Percentiles rank a stretch among this genome's conserved stretches.
These are phyloP conservation scores for Anodontia alba DNA, from an alignment of 2,888 invertebrate genomes.

Conservation along the genomic window DNA sequence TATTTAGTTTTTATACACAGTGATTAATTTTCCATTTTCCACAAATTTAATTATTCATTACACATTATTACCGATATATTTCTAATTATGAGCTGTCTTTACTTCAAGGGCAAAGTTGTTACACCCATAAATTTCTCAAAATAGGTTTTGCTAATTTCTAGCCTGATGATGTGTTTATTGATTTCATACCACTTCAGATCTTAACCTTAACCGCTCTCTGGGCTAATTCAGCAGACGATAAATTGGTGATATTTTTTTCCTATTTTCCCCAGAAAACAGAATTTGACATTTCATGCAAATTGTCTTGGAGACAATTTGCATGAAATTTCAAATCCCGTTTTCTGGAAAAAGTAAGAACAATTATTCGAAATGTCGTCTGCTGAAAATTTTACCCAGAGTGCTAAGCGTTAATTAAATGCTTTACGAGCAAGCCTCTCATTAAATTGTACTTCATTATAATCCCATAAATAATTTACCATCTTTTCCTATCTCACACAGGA, in stretches of 20 bases:
- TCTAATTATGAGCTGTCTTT: background rate
- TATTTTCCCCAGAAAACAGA: too few relatives aligned
- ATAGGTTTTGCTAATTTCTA: conserved; percentile 5
- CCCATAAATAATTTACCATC: conserved; percentile 15
- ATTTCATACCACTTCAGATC: conserved; percentile 7
- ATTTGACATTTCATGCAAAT: too few relatives aligned
- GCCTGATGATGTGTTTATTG: conserved; percentile 5
- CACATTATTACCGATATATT: background rate
- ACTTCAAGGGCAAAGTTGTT: conserved; percentile 5
- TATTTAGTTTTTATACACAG: background rate
- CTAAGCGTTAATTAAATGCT: conserved; percentile 19
- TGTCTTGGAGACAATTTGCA: too few relatives aligned
- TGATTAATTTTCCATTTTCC: conserved; percentile 13
- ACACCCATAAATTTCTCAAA: conserved; percentile 14
- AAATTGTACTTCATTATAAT: conserved; percentile 17
- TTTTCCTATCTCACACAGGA: conserved; percentile 34
- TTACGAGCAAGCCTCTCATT: background rate
- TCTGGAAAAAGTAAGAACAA: too few relatives aligned
- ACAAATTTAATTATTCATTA: conserved; percentile 4
- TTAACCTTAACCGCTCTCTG: too few relatives aligned
- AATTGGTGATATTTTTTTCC: too few relatives aligned
- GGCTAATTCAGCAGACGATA: too few relatives aligned
- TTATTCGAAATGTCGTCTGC: too few relatives aligned
- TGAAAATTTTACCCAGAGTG: too few relatives aligned
- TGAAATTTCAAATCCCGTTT: too few relatives aligned